These are phyloP conservation scores for Pristionchus exspectatus DNA, from an alignment of 2,888 invertebrate genomes.

Conservation along the genomic window DNA sequence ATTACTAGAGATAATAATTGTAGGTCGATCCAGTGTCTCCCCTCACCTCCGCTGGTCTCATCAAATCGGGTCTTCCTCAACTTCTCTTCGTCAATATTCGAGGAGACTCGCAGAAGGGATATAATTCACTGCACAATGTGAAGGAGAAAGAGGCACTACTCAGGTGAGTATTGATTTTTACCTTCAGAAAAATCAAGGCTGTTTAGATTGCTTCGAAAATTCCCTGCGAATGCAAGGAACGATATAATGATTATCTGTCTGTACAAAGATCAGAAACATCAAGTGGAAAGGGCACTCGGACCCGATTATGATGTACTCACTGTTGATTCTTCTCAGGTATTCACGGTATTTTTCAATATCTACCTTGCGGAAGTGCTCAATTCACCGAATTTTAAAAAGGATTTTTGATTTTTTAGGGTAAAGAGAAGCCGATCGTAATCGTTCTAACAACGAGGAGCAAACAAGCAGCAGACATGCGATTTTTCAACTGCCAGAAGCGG, in stretches of 20 bases:
- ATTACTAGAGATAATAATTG: too few relatives aligned
- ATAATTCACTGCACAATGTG: slow-evolving; percentile 17
- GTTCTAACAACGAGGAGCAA: slow-evolving; percentile 43
- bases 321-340: slow-evolving; percentile 33
- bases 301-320: slow-evolving; percentile 39
- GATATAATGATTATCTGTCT: slow-evolving; percentile 45
- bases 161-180: not conserved
- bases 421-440: slow-evolving; percentile 47
- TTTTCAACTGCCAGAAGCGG: slow-evolving; percentile 48
- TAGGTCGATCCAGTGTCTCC: not conserved
- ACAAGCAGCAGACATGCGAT: not conserved
- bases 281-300: slow-evolving; percentile 32
- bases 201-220: slow-evolving; percentile 5
- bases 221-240: slow-evolving; percentile 21
- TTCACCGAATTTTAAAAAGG: too few relatives aligned
- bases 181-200: not conserved
- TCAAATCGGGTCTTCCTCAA: slow-evolving; percentile 18
- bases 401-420: too few relatives aligned
- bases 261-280: slow-evolving; percentile 41
- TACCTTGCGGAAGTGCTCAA: too few relatives aligned
- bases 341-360: too few relatives aligned
- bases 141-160: slow-evolving; percentile 16
- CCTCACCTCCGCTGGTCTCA: slow-evolving; percentile 22
- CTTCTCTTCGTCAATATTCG: slow-evolving; percentile 31
- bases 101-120: slow-evolving; percentile 36